These are phyloP conservation scores for Pandemis heparana DNA, from an alignment of 2,888 invertebrate species.

Conservation along the genomic window DNA sequence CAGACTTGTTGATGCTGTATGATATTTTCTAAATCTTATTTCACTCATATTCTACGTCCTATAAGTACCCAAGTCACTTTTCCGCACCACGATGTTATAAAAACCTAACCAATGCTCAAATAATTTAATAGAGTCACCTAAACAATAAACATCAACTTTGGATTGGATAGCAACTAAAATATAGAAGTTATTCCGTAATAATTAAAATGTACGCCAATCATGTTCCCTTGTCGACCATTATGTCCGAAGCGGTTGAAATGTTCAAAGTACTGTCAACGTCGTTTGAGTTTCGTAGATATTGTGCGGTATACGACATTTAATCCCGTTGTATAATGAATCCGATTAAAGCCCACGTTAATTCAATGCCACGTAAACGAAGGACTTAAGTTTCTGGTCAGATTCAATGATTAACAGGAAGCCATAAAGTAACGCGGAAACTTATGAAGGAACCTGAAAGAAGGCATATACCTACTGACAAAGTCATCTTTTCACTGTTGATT, in stretches of 20 bases:
- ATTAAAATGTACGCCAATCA: not conserved
- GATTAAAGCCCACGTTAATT: slow-evolving; percentile 1
- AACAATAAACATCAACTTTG: not conserved
- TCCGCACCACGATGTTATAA: no score
- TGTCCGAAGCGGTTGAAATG: not conserved
- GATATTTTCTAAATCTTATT: no score
- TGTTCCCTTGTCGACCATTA: not conserved
- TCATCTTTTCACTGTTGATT: no score
- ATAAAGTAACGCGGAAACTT: not conserved
- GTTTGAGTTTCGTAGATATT: not conserved
- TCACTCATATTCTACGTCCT: no score
- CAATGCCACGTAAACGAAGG: not conserved
- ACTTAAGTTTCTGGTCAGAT: not conserved
- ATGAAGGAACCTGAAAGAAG: no score
- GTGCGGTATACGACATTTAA: not conserved
- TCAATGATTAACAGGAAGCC: not conserved
- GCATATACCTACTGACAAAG: no score
- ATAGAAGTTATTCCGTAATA: not conserved
- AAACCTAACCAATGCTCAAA: no score
- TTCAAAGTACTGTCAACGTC: not conserved
- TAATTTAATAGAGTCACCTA: no score
- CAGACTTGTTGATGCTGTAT: not conserved
- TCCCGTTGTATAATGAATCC: not conserved
- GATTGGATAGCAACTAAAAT: not conserved
- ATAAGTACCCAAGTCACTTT: not conserved